phyloP scores from a whole-genome alignment of 2,797 vertebrate species.

The Helarctos malayanus region DNA sequence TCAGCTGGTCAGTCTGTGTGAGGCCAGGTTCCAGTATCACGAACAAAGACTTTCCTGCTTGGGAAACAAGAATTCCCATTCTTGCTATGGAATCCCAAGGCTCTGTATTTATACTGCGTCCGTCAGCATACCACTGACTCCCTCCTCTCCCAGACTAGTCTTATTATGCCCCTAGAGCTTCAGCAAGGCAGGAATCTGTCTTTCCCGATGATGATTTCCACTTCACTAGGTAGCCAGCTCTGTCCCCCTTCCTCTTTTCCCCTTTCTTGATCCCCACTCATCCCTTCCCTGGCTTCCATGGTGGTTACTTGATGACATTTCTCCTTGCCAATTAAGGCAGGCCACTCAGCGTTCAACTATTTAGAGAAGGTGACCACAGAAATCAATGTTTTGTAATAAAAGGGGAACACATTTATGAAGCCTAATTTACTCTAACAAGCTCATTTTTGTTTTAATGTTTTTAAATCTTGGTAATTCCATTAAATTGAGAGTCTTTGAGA shows the following conservation, averaged over 20 bases:
- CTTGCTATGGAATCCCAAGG: background rate
- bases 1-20: background rate
- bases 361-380: constrained; percentile 73
- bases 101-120: background rate
- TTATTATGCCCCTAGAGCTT: background rate
- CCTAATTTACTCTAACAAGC: constrained; percentile 84
- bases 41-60: background rate
- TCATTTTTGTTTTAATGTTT: constrained; percentile 80
- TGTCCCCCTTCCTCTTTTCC: background rate
- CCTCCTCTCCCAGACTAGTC: background rate
- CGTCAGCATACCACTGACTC: background rate
- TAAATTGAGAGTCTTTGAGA: constrained; percentile 65
- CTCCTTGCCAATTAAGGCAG: constrained; percentile 65
- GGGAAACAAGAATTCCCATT: constrained; percentile 5
- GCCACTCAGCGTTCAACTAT: constrained; percentile 65
- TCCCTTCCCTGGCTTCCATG: background rate
- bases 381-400: constrained; percentile 79
- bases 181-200: background rate
- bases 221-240: background rate
- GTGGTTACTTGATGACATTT: constrained; percentile 3
- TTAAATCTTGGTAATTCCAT: constrained; percentile 76
- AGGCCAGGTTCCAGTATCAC: background rate
- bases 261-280: background rate
- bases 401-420: constrained; percentile 74
- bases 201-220: background rate